phyloP scores from a whole-genome alignment of 2,113 vertebrate genomes.

The Jacana jacana region DNA sequence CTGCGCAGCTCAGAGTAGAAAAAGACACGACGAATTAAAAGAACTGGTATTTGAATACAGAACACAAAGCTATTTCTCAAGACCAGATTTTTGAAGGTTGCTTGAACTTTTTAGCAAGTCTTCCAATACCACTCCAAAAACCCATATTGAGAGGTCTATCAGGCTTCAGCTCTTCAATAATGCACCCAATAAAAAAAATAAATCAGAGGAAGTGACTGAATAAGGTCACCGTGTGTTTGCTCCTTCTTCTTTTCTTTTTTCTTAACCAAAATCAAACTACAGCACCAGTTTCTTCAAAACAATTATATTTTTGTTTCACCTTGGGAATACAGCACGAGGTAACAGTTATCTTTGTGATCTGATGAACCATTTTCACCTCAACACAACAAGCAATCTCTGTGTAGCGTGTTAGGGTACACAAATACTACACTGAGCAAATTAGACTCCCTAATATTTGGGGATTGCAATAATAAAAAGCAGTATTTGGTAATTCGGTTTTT shows the following conservation, averaged over 20 bases:
- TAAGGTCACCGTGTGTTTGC: not conserved
- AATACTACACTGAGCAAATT: not conserved
- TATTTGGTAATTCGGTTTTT: not conserved
- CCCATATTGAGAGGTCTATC: not conserved
- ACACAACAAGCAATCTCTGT: not conserved
- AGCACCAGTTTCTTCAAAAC: not conserved
- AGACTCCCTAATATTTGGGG: rapidly evolving
- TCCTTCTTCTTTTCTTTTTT: not conserved
- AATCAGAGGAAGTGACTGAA: not conserved
- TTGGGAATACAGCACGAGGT: not conserved
- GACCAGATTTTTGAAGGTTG: not conserved
- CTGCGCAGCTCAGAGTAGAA: not conserved
- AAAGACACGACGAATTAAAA: not conserved
- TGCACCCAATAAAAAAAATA: not conserved
- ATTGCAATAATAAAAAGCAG: not conserved
- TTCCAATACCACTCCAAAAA: not conserved
- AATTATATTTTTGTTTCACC: not conserved
- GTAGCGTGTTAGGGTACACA: not conserved
- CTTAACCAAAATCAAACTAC: not conserved
- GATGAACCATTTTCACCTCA: not conserved
- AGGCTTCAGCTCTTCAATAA: not conserved
- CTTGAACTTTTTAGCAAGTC: not conserved
- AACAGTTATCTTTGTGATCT: not conserved
- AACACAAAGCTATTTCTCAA: not conserved
- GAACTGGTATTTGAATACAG: not conserved